Percentiles rank a stretch among this genome's conserved stretches.
Conservation (phyloP, 2,888 invertebrate genomes). For the Cantharis nigra region DNA sequence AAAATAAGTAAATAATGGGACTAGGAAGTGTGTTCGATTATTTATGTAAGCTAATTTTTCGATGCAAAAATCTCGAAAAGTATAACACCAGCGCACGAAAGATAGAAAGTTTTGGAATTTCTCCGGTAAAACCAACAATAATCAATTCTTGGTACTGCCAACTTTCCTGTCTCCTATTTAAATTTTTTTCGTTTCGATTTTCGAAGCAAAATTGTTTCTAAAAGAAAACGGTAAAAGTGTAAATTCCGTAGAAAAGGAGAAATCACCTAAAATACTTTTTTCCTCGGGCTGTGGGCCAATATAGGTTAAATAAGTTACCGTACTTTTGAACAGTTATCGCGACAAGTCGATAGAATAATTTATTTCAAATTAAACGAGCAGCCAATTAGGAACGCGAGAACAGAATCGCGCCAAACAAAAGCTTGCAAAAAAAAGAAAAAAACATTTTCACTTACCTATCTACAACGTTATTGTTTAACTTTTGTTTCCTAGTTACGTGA, state of each 20-base stretch:
- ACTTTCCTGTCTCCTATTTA: not conserved
- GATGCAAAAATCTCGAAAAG: not conserved
- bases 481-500: not conserved
- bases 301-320: slow-evolving; percentile 21
- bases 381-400: not conserved
- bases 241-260: not conserved
- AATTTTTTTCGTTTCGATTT: not conserved
- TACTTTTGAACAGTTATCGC: slow-evolving; percentile 22
- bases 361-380: not conserved
- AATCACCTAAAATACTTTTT: not conserved
- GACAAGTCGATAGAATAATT: slow-evolving; percentile 1
- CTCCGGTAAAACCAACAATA: not conserved
- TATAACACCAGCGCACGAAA: not conserved
- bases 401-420: not conserved
- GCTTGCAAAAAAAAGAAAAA: not conserved
- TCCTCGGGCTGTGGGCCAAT: slow-evolving; percentile 9
- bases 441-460: not conserved
- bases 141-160: not conserved
- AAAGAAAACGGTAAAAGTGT: not conserved
- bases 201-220: not conserved
- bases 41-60: not conserved
- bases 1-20: not conserved
- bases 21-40: not conserved
- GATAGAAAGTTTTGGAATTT: not conserved
- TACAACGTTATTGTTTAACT: not conserved